Evolutionary conservation across 2,888 invertebrate genomes (phyloP), one percentile per base, ranked within the genome.

Genomic region (Abrostola tripartita): DNA sequence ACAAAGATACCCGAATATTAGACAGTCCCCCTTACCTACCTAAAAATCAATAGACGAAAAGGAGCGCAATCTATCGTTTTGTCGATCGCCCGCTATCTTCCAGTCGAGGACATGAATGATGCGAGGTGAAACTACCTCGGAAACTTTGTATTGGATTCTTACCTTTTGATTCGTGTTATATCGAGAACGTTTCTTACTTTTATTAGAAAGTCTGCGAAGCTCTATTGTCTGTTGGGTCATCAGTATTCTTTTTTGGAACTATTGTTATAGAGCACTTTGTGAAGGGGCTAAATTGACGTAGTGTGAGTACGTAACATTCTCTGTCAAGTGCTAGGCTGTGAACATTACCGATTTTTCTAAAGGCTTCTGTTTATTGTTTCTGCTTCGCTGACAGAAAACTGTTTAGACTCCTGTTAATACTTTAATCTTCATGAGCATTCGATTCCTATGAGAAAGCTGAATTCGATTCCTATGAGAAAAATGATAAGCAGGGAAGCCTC

Each of bases 21-120:
- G 59, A 60, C 41, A 68, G 52, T 56, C 44, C 61, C 62, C 41
- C 67, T 65, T 73, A 65, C 71, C 65, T 74, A 68, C 67, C 57
- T 54, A 79, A 47, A 81, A 81, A 81, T 81, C 81, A 81, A 81
- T 81, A 80, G 76, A 70, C 66, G 68, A 67, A 52, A 78, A 74
- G 67, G 65, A 70, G 66, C 71, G 68, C 65, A 78, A 81, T 82
- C 78, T 78, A 81, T 76, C 76, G 78, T 70, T 81, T 79, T 71
- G 81, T 79, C 78, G 78, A 79, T 74, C 64, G 68, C 49, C 41
- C 74, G 66, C 76, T 81, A 73, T 82, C 82, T 76, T 44, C 63
- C 44, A 62, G 56, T 67, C 61, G 76, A 79, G 72, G 68, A 79
- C 76, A 72, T 78, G 79, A 81, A 74, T 74, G 75, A 79, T 78